Conservation (phyloP, 2,888 invertebrate genomes). For the Epirrhoe alternata region DNA sequence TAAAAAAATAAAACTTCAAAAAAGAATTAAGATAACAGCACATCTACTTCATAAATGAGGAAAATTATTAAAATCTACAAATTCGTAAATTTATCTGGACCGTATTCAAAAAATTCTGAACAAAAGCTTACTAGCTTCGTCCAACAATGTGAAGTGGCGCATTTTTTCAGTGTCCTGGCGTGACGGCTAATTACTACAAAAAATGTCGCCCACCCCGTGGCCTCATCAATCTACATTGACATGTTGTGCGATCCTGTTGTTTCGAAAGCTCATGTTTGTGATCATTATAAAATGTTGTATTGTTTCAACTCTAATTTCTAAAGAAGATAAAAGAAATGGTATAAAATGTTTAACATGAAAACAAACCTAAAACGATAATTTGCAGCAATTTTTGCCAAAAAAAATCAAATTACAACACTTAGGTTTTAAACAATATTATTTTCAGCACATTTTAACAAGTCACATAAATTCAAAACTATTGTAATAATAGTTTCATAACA, state of each 20-base stretch:
- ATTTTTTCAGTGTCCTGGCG: slow-evolving; percentile 35
- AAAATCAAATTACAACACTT: too few relatives aligned
- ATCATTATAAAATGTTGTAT: slow-evolving; percentile 1
- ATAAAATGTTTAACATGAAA: neutral
- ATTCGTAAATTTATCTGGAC: neutral
- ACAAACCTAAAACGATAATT: too few relatives aligned
- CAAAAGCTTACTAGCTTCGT: slow-evolving; percentile 7
- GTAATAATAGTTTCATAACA: too few relatives aligned
- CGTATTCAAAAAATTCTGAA: neutral
- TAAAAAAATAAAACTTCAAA: too few relatives aligned
- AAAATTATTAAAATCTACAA: neutral
- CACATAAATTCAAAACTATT: too few relatives aligned
- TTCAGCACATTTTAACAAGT: too few relatives aligned
- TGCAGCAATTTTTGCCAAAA: too few relatives aligned
- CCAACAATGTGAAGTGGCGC: slow-evolving; percentile 32
- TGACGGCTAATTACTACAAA: slow-evolving; percentile 68
- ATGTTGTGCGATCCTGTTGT: slow-evolving; percentile 53
- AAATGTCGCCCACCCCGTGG: slow-evolving; percentile 73
- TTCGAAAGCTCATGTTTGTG: slow-evolving; percentile 31
- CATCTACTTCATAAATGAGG: too few relatives aligned
- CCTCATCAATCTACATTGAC: slow-evolving; percentile 78
- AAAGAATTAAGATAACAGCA: too few relatives aligned
- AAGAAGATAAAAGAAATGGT: neutral
- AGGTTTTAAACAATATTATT: too few relatives aligned
- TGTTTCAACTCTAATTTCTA: neutral